Conservation (phyloP, 2,113 vertebrate genomes). For the Poeciliopsis turrubarensis region DNA sequence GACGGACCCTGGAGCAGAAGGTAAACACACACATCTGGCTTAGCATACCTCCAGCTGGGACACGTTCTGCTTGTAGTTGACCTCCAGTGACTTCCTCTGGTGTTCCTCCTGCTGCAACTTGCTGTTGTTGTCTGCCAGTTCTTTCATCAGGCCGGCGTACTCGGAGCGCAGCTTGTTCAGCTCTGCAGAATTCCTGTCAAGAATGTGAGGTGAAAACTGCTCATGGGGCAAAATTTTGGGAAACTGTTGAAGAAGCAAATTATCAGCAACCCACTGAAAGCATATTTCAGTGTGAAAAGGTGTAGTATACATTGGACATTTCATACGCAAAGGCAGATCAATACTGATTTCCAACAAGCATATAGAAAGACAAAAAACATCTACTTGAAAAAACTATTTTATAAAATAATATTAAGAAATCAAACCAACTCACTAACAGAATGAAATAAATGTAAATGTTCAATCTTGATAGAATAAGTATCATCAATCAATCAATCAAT, state of each 20-base stretch:
- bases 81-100: constrained; percentile 94
- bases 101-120: constrained; percentile 94
- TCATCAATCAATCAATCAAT: too few relatives aligned
- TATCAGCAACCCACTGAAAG: neutral
- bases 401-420: neutral
- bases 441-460: neutral
- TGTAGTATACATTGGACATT: neutral
- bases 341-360: neutral
- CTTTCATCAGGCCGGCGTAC: constrained; percentile 88
- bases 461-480: too few relatives aligned
- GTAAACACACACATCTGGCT: constrained; percentile 64
- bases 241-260: neutral
- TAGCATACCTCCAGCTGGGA: constrained; percentile 81
- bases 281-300: neutral
- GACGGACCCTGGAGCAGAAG: constrained; percentile 26
- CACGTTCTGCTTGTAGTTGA: constrained; percentile 87
- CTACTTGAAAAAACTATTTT: neutral
- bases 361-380: neutral
- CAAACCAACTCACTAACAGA: neutral
- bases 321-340: neutral
- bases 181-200: constrained; percentile 90
- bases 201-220: constrained; percentile 5
- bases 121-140: constrained; percentile 88
- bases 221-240: constrained; percentile 3
- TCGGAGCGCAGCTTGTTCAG: constrained; percentile 93